Evolutionary conservation across 2,113 vertebrate species (phyloP).

Genomic region (Neodontobutis hainanensis): DNA sequence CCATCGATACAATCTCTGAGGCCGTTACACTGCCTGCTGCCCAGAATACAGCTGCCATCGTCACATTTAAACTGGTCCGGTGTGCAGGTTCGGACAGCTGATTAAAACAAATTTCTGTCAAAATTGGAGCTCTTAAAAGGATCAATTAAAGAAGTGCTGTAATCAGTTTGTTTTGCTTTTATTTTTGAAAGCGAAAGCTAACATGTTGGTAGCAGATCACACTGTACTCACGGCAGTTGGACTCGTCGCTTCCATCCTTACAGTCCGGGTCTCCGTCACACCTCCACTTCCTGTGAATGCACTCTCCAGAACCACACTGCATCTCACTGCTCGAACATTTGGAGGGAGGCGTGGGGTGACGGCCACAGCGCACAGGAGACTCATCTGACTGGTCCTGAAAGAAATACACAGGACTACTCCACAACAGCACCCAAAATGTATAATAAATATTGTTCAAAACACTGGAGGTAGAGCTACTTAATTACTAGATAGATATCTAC

Average conservation of each 20-base stretch:
- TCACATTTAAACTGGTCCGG: constrained; percentile 95
- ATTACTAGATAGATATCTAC: too few species aligned
- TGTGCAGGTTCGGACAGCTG: constrained; percentile 90
- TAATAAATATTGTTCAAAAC: too few species aligned
- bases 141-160: too few species aligned
- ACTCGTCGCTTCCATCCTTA: constrained; percentile 94
- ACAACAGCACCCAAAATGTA: too few species aligned
- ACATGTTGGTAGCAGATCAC: not conserved
- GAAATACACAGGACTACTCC: not conserved
- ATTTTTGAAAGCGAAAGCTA: too few species aligned
- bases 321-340: constrained; percentile 88
- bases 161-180: too few species aligned
- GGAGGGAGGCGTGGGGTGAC: constrained; percentile 81
- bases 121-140: not conserved
- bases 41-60: constrained; percentile 90
- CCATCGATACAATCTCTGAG: constrained; percentile 91
- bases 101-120: constrained; percentile 8
- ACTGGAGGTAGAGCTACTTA: too few species aligned
- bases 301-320: constrained; percentile 91
- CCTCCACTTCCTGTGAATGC: constrained; percentile 96
- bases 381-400: constrained; percentile 89
- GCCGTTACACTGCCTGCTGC: constrained; percentile 90
- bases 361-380: constrained; percentile 88
- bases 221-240: constrained; percentile 92
- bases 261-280: constrained; percentile 96